Evolutionary conservation across 2,888 invertebrate genomes (phyloP).

Genomic region (Leptogaster cylindrica): DNA sequence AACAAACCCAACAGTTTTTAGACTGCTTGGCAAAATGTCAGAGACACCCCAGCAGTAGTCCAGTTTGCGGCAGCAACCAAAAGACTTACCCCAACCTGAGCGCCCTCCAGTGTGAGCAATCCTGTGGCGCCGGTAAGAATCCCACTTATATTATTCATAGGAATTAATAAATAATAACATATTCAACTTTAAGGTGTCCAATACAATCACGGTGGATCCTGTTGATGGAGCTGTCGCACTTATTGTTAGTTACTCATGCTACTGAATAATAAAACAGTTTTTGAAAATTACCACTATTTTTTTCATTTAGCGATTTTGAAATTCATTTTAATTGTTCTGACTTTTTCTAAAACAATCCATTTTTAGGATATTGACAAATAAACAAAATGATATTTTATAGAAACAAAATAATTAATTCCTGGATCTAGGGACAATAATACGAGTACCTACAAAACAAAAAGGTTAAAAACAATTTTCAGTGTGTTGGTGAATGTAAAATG

Average conservation of each 20-base stretch:
- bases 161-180: not conserved
- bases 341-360: too few species aligned
- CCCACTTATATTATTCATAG: not conserved
- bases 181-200: not conserved
- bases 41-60: not conserved
- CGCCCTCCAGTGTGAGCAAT: constrained; percentile 1
- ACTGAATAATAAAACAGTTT: not conserved
- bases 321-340: too few species aligned
- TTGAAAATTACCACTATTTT: not conserved
- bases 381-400: too few species aligned
- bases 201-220: not conserved
- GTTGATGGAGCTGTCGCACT: not conserved
- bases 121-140: constrained; percentile 26
- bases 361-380: too few species aligned
- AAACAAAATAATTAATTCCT: too few species aligned
- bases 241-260: too few species aligned
- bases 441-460: too few species aligned
- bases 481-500: too few species aligned
- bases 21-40: not conserved
- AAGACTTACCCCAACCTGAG: constrained; percentile 11
- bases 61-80: constrained; percentile 11
- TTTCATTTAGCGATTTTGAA: not conserved
- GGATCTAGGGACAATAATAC: too few species aligned
- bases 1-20: constrained; percentile 13
- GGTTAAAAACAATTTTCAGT: too few species aligned